These are phyloP conservation scores for Eurois occulta DNA, from an alignment of 2,888 invertebrate species.

Conservation along the genomic window DNA sequence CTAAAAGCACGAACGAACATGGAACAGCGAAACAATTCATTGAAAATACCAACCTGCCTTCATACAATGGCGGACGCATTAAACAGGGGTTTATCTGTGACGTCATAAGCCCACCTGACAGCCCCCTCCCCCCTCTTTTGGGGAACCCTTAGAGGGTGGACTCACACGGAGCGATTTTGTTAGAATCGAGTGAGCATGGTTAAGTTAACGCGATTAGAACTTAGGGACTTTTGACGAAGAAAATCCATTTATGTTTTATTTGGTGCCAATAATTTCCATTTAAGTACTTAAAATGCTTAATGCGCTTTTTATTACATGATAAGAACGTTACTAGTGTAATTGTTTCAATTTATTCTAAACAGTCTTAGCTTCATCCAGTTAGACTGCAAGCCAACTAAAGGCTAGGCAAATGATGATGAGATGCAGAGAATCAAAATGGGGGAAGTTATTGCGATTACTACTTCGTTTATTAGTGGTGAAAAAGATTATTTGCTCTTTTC, in stretches of 20 bases:
- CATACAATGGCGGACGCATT: slow-evolving; percentile 65
- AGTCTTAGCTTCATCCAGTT: too few species aligned
- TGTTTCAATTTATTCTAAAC: neutral
- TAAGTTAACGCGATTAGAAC: neutral
- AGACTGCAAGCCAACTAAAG: too few species aligned
- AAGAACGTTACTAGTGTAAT: neutral
- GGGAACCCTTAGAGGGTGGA: slow-evolving; percentile 22
- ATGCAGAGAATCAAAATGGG: neutral
- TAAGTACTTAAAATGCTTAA: neutral
- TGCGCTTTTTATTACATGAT: neutral
- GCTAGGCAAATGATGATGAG: too few species aligned
- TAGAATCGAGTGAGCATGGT: neutral
- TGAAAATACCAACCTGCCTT: slow-evolving; percentile 47
- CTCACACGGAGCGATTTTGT: slow-evolving; percentile 11
- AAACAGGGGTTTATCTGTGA: slow-evolving; percentile 68
- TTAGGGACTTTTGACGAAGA: neutral
- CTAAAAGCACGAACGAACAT: slow-evolving; percentile 14
- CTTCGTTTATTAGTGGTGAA: neutral
- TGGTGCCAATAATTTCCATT: neutral
- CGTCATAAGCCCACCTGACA: slow-evolving; percentile 73
- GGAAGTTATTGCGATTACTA: neutral
- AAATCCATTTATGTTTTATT: neutral
- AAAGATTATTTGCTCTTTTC: neutral
- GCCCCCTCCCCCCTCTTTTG: slow-evolving; percentile 37
- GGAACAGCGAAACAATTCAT: slow-evolving; percentile 55